Evolutionary conservation across 2,888 invertebrate genomes (phyloP), one percentile per base, ranked within the genome.

Genomic region (Nezara viridula): DNA sequence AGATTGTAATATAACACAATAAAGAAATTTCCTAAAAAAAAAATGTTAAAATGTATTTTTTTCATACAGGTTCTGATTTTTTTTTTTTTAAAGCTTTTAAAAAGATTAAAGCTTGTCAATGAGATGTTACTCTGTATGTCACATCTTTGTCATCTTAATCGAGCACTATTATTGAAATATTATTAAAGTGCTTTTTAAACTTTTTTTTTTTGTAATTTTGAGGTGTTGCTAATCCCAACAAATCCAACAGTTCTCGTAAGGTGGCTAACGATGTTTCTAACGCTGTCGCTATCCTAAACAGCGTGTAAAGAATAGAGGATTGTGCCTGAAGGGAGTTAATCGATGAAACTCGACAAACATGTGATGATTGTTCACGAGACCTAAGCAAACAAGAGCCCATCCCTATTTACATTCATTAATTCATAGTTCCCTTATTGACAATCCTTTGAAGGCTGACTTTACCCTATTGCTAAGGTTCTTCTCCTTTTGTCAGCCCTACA

Each of bases 331-430:
- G 60, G 60, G 60, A 66, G 27, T 66, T 66, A 66, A 66, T 66
- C 66, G 66, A 66, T 66, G 66, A 66, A 32, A 32, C 32, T 66
- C 19, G 19, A 19, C 66, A 66, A 66, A 66, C 66, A 66, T 66
- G 66, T 6, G 66, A 66, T 66, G 66, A 66, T 66, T 66, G 66
- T 66, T 32, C 16, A 66, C 66, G 19, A 66, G 66, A 19, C 66
- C 66, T 66, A 32, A 66, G 32, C 32, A 66, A 66, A 66, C 66
- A 66, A 32, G 66, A 32, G 66, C 32, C 66, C 32, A 66, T 66
- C 66, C 66, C 66, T 66, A 66, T 66, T 66, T 66, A 66, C 66
- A 66, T 66, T 66, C 66, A 66, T 66, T 66, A 66, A 66, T 66
- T 66, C 32, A 66, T 66, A 66, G 66, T 66, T 66, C 66, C 66